Base-by-base conservation (phyloP, 2,113 vertebrate species). In the Apteryx mantelli region DNA sequence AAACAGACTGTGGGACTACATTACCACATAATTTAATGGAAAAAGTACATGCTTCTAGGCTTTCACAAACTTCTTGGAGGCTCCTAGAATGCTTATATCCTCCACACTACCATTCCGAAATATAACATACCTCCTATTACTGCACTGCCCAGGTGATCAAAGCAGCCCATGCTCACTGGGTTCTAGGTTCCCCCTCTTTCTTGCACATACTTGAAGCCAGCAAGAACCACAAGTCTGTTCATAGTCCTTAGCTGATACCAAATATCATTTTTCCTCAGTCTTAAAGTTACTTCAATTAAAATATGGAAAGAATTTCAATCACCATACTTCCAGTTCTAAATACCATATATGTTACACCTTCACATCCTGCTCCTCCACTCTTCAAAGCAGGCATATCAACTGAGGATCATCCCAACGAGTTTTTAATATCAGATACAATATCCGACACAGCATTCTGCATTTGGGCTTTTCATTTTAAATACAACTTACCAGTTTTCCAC, bases 331-430 rank as follows among this genome's bases (percentile, higher is more conserved):
- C 40, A 83, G 28, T 2, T 78, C 73, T 52, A 76, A 88, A 81
- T 28, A 56, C 16, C 26, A 68, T 0, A 0, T 26, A 6, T 20
- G 10, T 17, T 4, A 3, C 10, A 83, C 9, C 77, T 75, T 85
- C 40, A 21, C 0, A 1, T 53, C 73, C 42, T 4, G 2, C 18
- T 90, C 25, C 63, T 76, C 64, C 81, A 56, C 20, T 78, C 77
- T 75, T 68, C 69, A 81, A n/a, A 18, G 36, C 0, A 70, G 17
- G 25, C 16, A 3, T 64, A 68, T n/a, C 63, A 85, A 82, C 8
- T 7, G 22, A 61, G 38, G 77, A 81, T n/a, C 44, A 90, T 46
- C 9, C 13, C 30, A 70, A 13, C 11, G 65, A 78, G 73, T 7
- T 86, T 68, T 71, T 55, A 2, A 2, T 28, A 38, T 55, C 30